Percentiles rank a stretch among this genome's conserved stretches.
Conservation (phyloP, 2,888 invertebrate genomes). For the Pyrrhia umbra region DNA sequence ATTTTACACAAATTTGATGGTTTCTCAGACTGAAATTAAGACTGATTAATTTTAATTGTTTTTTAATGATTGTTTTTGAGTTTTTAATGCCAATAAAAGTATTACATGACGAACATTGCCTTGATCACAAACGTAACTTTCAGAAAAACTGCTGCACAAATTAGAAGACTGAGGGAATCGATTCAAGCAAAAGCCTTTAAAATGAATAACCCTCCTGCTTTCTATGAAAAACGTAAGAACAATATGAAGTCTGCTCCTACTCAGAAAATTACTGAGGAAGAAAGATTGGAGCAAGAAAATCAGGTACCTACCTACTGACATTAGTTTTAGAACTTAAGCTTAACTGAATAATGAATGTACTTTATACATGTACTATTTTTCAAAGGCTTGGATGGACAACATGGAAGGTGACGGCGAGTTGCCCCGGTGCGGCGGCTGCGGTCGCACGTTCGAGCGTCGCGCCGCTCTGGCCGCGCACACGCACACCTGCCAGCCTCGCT, state of each 20-base stretch:
- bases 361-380: not conserved
- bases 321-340: not conserved
- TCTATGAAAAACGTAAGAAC: slow-evolving; percentile 84
- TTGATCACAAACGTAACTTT: slow-evolving; percentile 58
- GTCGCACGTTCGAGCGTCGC: slow-evolving; percentile 93
- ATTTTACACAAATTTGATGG: too few relatives aligned
- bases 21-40: too few relatives aligned
- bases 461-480: slow-evolving; percentile 93
- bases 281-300: slow-evolving; percentile 89
- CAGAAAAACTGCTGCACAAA: slow-evolving; percentile 93
- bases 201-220: slow-evolving; percentile 90
- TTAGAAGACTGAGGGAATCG: slow-evolving; percentile 92
- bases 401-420: slow-evolving; percentile 91
- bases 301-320: slow-evolving; percentile 77
- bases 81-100: too few relatives aligned
- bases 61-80: too few relatives aligned
- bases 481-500: slow-evolving; percentile 91
- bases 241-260: slow-evolving; percentile 70
- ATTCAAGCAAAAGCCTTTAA: slow-evolving; percentile 92
- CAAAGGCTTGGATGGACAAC: slow-evolving; percentile 91
- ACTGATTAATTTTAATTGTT: too few relatives aligned
- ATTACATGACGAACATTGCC: too few relatives aligned
- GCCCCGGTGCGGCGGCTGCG: slow-evolving; percentile 92
- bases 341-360: not conserved
- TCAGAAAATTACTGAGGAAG: slow-evolving; percentile 84